Percentiles rank a stretch among this genome's conserved stretches.
These are phyloP conservation scores for Acheta domesticus DNA, from an alignment of 2,888 invertebrate species.

Conservation along the genomic window DNA sequence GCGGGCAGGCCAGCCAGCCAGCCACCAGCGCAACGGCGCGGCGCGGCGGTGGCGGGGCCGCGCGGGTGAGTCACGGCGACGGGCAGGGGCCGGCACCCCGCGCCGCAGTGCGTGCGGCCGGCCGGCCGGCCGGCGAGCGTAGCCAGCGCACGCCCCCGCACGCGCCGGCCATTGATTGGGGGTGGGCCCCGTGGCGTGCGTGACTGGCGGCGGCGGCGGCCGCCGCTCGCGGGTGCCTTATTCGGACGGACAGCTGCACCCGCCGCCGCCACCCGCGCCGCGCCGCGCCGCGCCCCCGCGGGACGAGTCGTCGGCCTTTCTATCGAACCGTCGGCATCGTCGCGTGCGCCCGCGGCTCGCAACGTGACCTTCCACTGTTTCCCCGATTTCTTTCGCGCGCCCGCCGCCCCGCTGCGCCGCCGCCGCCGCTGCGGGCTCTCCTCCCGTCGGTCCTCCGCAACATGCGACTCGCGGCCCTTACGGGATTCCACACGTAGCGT, in stretches of 20 bases:
- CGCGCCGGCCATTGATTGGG: background rate
- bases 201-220: background rate
- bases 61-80: background rate
- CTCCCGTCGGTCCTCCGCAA: background rate
- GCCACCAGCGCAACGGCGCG: background rate
- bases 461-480: no score
- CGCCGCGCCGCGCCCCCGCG: background rate
- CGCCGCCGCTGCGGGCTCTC: background rate
- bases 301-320: constrained; percentile 1
- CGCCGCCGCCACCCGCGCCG: background rate
- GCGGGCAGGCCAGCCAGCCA: background rate
- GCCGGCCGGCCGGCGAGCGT: background rate
- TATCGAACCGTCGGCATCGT: background rate
- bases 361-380: background rate
- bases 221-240: no score
- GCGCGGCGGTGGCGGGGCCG: background rate
- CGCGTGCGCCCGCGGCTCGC: background rate
- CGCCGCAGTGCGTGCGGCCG: constrained; percentile 4
- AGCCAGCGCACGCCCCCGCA: background rate
- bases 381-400: background rate
- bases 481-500: no score
- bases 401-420: background rate
- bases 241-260: background rate
- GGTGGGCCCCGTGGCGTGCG: background rate
- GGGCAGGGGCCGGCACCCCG: background rate